Conservation (phyloP, 2,888 invertebrate genomes). For the Brachynemurus nebulosus region DNA sequence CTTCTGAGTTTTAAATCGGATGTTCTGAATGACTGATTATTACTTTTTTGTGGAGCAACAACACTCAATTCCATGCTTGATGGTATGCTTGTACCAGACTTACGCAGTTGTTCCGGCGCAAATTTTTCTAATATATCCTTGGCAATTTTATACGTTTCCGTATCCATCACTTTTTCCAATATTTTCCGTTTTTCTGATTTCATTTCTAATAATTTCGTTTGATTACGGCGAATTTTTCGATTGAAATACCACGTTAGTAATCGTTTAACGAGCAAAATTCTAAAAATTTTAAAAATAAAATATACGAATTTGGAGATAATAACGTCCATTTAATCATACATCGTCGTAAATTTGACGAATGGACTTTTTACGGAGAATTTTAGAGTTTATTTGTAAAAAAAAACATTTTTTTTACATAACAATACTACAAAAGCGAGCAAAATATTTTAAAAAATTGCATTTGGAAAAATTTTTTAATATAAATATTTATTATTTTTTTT, state of each 20-base stretch:
- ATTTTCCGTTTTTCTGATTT: slow-evolving; percentile 75
- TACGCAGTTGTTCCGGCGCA: slow-evolving; percentile 46
- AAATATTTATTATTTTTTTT: too few relatives aligned
- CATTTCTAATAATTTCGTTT: slow-evolving; percentile 53
- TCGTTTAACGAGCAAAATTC: slow-evolving; percentile 64
- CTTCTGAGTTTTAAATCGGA: slow-evolving; percentile 9
- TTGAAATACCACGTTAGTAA: slow-evolving; percentile 81
- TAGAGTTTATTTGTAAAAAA: too few relatives aligned
- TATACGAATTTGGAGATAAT: slow-evolving; percentile 9
- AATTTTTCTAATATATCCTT: slow-evolving; percentile 79
- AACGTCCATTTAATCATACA: too few relatives aligned
- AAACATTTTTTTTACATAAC: too few relatives aligned
- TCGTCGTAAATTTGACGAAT: too few relatives aligned
- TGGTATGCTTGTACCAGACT: slow-evolving; percentile 26
- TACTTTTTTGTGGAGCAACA: slow-evolving; percentile 7
- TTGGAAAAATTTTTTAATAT: too few relatives aligned
- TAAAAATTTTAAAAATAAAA: slow-evolving; percentile 29
- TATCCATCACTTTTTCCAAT: slow-evolving; percentile 92
- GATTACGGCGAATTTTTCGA: slow-evolving; percentile 64
- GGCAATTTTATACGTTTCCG: slow-evolving; percentile 91
- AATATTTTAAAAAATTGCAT: too few relatives aligned
- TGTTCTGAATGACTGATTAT: slow-evolving; percentile 13
- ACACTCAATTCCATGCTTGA: slow-evolving; percentile 5
- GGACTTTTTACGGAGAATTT: too few relatives aligned
- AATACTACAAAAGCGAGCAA: too few relatives aligned